phyloP scores from a whole-genome alignment of 2,113 vertebrate species.

The Potamarius usumacintae region DNA sequence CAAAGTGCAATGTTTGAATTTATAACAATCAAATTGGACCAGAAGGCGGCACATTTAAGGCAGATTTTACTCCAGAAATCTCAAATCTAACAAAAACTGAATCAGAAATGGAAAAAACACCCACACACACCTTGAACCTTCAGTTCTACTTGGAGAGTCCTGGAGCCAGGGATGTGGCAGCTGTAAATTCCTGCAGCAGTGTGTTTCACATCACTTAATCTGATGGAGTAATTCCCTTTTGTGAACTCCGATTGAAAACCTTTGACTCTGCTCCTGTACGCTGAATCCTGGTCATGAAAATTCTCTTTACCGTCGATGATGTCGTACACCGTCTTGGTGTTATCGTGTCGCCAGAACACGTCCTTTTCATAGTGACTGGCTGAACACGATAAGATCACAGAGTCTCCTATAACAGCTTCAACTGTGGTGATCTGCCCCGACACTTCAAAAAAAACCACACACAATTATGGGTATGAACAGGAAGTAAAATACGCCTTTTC shows the following conservation, averaged over 20 bases:
- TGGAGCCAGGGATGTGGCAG: not conserved
- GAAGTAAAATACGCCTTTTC: too few species aligned
- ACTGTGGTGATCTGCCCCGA: not conserved
- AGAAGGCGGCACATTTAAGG: not conserved
- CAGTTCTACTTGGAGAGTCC: not conserved
- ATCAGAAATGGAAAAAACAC: too few species aligned
- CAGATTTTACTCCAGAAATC: not conserved
- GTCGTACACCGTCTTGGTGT: not conserved
- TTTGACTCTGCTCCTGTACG: not conserved
- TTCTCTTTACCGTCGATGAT: not conserved
- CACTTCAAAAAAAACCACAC: not conserved
- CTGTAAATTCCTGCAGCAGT: not conserved
- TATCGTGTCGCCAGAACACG: not conserved
- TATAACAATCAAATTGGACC: not conserved
- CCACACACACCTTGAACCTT: not conserved
- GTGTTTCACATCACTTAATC: not conserved
- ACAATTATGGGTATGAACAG: too few species aligned
- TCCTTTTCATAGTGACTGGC: not conserved
- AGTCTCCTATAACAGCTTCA: not conserved
- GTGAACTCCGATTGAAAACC: not conserved
- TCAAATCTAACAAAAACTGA: not conserved
- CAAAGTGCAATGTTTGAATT: too few species aligned
- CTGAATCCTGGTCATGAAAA: not conserved
- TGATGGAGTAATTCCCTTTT: conserved; percentile 12
- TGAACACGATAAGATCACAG: not conserved